Percentiles rank a stretch among this genome's conserved stretches.
phyloP scores from a whole-genome alignment of 1,140 invertebrate genomes.

The Helicorthomorpha holstii region DNA sequence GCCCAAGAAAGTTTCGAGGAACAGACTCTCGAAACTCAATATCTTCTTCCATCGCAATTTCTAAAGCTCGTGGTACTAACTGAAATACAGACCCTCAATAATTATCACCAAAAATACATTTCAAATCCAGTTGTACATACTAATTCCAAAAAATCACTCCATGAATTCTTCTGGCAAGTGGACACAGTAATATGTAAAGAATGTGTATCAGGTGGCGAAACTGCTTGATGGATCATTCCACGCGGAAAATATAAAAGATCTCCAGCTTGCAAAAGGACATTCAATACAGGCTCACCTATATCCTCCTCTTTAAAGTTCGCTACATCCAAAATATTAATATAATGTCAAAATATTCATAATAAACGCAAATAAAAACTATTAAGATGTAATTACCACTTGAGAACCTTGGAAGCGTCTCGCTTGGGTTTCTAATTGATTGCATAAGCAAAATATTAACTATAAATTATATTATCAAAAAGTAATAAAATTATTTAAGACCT shows the following conservation, averaged over 20 bases:
- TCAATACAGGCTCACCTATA: conserved; percentile 55
- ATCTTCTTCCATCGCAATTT: conserved; percentile 49
- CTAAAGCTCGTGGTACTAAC: conserved; percentile 55
- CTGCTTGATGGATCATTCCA: conserved; percentile 82
- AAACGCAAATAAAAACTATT: conserved; percentile 6
- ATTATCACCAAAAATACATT: not conserved
- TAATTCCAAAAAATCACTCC: conserved; percentile 70
- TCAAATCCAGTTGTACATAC: conserved; percentile 18
- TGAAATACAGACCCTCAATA: conserved; percentile 17
- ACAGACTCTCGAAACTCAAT: conserved; percentile 57
- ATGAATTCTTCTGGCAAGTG: conserved; percentile 75
- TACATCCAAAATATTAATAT: conserved; percentile 10
- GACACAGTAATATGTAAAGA: conserved; percentile 88
- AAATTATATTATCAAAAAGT: not conserved
- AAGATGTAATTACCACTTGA: conserved; percentile 41
- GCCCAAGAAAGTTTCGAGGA: conserved; percentile 54
- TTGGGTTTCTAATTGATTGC: conserved; percentile 17
- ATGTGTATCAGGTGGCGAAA: conserved; percentile 51
- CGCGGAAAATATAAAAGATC: conserved; percentile 81
- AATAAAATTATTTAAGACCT: conserved; percentile 21
- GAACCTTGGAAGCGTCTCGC: conserved; percentile 51
- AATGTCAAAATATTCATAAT: not conserved
- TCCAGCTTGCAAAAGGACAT: conserved; percentile 62
- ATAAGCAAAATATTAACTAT: not conserved
- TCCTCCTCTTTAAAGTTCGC: conserved; percentile 60